Conservation (phyloP, 2,113 vertebrate genomes). For the Hemiprocne comata region DNA sequence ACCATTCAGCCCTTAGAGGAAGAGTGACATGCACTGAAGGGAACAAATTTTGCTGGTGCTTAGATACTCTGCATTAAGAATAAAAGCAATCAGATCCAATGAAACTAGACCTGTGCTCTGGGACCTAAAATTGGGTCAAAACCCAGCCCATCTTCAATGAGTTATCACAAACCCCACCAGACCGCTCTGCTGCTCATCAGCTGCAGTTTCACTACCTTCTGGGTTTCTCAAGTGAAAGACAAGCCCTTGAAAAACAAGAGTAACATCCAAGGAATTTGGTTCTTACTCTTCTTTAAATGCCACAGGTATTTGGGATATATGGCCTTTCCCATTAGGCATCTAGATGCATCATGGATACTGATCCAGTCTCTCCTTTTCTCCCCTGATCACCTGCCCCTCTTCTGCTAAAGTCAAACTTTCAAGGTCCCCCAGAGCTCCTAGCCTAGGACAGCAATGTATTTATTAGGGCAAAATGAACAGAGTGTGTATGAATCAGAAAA, state of each 20-base stretch:
- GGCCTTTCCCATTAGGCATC: not conserved
- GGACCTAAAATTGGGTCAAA: not conserved
- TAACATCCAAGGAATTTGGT: not conserved
- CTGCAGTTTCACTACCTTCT: not conserved
- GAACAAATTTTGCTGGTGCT: not conserved
- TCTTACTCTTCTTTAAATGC: not conserved
- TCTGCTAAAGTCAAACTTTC: conserved; percentile 16
- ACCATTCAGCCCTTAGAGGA: not conserved
- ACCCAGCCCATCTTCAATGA: not conserved
- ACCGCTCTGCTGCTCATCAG: not conserved
- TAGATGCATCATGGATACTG: fast-evolving
- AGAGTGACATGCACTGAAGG: fast-evolving
- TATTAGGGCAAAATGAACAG: conserved; percentile 56
- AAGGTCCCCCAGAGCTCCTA: not conserved
- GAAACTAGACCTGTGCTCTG: not conserved
- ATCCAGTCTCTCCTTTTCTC: not conserved
- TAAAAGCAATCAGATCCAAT: not conserved
- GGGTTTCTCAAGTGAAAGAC: not conserved
- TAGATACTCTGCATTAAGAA: not conserved
- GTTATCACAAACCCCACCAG: not conserved
- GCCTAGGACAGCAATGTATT: conserved; percentile 53
- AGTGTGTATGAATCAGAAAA: conserved; percentile 50
- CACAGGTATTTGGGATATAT: not conserved
- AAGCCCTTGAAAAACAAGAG: not conserved
- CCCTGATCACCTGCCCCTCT: conserved; percentile 14